Evolutionary conservation across 2,113 vertebrate species (phyloP).

Genomic region (Psilopogon haemacephalus): DNA sequence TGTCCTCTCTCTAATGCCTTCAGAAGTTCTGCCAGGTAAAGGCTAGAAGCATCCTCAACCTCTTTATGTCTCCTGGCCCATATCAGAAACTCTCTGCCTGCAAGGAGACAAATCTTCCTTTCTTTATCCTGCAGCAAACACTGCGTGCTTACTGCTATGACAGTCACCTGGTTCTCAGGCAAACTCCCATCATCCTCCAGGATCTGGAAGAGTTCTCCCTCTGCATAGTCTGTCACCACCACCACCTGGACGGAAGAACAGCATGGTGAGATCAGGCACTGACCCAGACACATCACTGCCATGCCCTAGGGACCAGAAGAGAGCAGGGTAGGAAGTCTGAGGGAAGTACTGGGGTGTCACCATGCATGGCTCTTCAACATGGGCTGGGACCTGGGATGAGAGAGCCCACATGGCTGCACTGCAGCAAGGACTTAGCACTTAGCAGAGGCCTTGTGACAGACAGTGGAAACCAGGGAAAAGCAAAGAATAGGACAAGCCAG

Average conservation of each 20-base stretch:
- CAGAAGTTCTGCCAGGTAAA: neutral
- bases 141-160: accelerated
- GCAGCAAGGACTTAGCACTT: neutral
- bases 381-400: neutral
- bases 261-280: neutral
- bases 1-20: neutral
- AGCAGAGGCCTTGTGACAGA: neutral
- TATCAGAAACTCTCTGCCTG: neutral
- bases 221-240: conserved; percentile 94
- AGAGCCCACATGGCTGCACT: neutral
- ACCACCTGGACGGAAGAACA: conserved; percentile 82
- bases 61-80: neutral
- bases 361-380: neutral
- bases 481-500: neutral
- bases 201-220: conserved; percentile 95
- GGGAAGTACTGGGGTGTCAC: neutral
- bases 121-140: neutral
- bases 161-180: conserved; percentile 86
- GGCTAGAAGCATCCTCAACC: neutral
- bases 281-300: neutral
- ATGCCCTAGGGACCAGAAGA: neutral
- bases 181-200: conserved; percentile 91
- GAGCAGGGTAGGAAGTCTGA: neutral
- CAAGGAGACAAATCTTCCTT: neutral
- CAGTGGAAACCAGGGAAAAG: neutral